Conservation (phyloP, 1,140 invertebrate species). For the Magallana ariakensis region DNA sequence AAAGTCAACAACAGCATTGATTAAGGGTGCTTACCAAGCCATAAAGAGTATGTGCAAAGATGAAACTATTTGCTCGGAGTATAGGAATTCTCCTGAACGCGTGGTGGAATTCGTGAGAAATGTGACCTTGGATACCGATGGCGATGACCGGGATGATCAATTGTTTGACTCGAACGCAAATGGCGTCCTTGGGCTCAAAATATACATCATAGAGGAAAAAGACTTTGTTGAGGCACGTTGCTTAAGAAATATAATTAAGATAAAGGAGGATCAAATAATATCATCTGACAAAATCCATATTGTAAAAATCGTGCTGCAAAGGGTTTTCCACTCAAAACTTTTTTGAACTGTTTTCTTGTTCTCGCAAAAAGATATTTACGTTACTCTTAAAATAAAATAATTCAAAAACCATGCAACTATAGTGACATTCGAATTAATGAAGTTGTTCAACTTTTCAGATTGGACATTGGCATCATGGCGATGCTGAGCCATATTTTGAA, state of each 20-base stretch:
- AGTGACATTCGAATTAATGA: too few species aligned
- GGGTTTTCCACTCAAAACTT: too few species aligned
- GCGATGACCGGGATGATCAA: background rate
- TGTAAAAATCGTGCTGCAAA: too few species aligned
- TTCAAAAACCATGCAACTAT: too few species aligned
- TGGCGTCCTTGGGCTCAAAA: slow-evolving; percentile 31
- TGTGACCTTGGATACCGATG: slow-evolving; percentile 16
- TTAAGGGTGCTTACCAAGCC: slow-evolving; percentile 35
- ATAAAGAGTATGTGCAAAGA: background rate
- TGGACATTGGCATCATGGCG: background rate
- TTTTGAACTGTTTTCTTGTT: too few species aligned
- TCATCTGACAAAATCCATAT: too few species aligned
- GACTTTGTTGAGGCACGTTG: background rate
- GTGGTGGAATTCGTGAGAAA: slow-evolving; percentile 8
- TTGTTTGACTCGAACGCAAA: slow-evolving; percentile 41
- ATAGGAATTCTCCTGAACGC: background rate
- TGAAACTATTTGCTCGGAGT: background rate
- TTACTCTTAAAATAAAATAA: too few species aligned
- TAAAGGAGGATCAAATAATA: too few species aligned
- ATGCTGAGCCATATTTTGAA: background rate
- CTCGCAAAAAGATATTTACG: too few species aligned
- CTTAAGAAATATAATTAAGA: too few species aligned
- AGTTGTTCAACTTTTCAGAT: background rate
- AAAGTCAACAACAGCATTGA: background rate
- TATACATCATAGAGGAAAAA: slow-evolving; percentile 24